Evolutionary conservation across 2,113 vertebrate genomes (phyloP), one percentile per base, ranked within the genome.

Genomic region (Heterochromis multidens): DNA sequence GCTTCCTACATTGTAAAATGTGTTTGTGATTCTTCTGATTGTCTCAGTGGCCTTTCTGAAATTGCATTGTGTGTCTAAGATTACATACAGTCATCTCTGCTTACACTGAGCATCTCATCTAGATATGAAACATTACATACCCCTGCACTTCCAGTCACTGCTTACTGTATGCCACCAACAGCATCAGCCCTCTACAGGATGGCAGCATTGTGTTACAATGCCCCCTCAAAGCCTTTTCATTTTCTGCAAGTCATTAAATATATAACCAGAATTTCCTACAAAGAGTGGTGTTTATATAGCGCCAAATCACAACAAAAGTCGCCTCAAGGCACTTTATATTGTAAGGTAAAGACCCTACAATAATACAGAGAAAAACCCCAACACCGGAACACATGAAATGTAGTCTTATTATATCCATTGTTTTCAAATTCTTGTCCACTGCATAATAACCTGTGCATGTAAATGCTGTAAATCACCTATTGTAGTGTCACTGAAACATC

Each of bases 231-330:
- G 43, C 33, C 23, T 40, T 74, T 83, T 84, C 16, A 33, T 86
- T 92, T 94, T 94, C 79, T 91, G 87, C 92, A 93, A 91, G 94
- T 94, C 92, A 93, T 90, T 90, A 79, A 81, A 92, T 87, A 84
- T 90, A 91, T 83, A 61, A 67, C 19, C 21, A 23, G n/a, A 17
- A 70, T 61, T 25, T 78, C 46, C 17, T 40, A 61, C 46, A 74
- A 31, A n/a, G n/a, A n/a, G n/a, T n/a, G n/a, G n/a, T n/a, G n/a
- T n/a, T n/a, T n/a, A n/a, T n/a, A n/a, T n/a, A n/a, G n/a, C n/a
- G n/a, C n/a, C n/a, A n/a, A n/a, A n/a, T n/a, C n/a, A n/a, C n/a
- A n/a, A n/a, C n/a, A n/a, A n/a, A n/a, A n/a, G n/a, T n/a, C n/a
- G n/a, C n/a, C n/a, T n/a, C n/a, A n/a, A n/a, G n/a, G n/a, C n/a